Conservation (phyloP, 2,888 invertebrate genomes). For the Odontocolon sp. region DNA sequence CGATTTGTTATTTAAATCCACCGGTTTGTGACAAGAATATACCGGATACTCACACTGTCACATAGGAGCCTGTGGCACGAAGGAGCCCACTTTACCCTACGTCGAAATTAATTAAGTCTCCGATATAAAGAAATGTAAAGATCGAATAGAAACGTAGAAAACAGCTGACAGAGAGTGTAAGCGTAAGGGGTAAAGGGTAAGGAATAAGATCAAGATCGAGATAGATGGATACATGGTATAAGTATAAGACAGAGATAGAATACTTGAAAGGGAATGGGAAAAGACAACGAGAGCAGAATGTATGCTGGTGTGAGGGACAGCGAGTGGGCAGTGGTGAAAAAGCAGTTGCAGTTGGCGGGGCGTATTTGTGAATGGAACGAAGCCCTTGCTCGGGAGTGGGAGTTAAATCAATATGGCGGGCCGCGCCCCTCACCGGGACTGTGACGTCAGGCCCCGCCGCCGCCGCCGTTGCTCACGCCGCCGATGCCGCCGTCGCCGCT, state of each 20-base stretch:
- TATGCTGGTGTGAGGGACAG: conserved; percentile 20
- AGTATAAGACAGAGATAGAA: background rate
- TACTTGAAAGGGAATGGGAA: conserved; percentile 5
- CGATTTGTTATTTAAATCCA: no score
- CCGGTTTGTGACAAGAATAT: background rate
- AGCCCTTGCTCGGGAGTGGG: conserved; percentile 65
- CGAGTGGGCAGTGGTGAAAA: conserved; percentile 60
- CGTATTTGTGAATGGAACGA: conserved; percentile 74
- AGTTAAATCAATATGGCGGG: conserved; percentile 73
- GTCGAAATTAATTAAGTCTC: conserved; percentile 17
- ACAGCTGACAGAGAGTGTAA: conserved; percentile 10
- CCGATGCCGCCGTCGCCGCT: conserved; percentile 23
- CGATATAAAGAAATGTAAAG: background rate
- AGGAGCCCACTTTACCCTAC: background rate
- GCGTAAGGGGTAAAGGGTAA: background rate
- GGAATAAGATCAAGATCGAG: background rate
- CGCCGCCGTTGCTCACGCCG: conserved; percentile 17
- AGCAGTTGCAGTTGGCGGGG: conserved; percentile 66
- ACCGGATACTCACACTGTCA: background rate
- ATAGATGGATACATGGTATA: background rate
- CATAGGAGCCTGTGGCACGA: conserved; percentile 6
- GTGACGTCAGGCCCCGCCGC: conserved; percentile 68
- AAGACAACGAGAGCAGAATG: conserved; percentile 17
- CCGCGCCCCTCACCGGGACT: conserved; percentile 73
- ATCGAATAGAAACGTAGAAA: conserved; percentile 7